Evolutionary conservation across 1,140 invertebrate genomes (phyloP).

Genomic region (Phymastichus coffea): DNA sequence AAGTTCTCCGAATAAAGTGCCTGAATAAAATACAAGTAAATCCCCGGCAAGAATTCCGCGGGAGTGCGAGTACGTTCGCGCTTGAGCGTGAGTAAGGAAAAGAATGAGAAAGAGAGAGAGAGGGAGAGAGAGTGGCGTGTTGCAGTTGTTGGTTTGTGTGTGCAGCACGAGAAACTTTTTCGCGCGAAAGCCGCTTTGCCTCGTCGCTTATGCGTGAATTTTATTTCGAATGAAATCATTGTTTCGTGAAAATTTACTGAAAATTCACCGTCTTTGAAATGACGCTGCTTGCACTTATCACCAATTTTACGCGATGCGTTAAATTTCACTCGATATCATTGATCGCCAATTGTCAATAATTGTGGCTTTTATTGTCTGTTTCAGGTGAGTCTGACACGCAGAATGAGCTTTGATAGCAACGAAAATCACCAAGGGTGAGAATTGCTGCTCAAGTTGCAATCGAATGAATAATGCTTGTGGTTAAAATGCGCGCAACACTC

Average conservation of each 20-base stretch:
- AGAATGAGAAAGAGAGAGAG: neutral
- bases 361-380: conserved; percentile 4
- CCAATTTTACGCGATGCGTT: too few species aligned
- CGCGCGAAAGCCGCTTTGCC: conserved; percentile 9
- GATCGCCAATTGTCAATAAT: neutral
- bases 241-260: too few species aligned
- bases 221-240: conserved; percentile 1
- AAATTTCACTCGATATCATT: too few species aligned
- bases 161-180: too few species aligned
- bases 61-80: conserved; percentile 19
- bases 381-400: conserved; percentile 7
- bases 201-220: conserved; percentile 12
- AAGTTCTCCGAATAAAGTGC: conserved; percentile 55
- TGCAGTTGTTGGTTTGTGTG: conserved; percentile 14
- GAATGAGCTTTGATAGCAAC: too few species aligned
- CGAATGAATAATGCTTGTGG: too few species aligned
- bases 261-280: neutral
- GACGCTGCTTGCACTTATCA: too few species aligned
- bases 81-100: neutral
- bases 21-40: conserved; percentile 56
- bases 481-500: too few species aligned
- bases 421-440: too few species aligned
- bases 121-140: neutral
- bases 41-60: conserved; percentile 35
- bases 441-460: too few species aligned